A percentile compares a stretch with the other conserved stretches of the same genome.
Evolutionary conservation across 92 coral and sea anemone genomes (phyloP).

Genomic region (Umimayanthus kanabou): DNA sequence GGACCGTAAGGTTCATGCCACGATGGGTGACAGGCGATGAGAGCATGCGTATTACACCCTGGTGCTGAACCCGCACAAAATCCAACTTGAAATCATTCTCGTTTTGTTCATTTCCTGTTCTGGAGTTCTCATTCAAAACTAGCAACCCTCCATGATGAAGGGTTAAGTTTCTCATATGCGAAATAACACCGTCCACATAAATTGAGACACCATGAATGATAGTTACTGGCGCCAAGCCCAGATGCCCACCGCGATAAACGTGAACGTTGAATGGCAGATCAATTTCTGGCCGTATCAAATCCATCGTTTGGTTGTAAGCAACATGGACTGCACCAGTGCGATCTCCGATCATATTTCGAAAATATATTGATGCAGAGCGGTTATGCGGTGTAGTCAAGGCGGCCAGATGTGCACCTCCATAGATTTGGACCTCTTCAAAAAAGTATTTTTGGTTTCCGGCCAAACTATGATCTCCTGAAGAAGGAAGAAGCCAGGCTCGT

Average conservation of each 20-base stretch:
- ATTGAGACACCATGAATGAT: conserved; percentile 69
- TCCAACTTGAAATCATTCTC: conserved; percentile 66
- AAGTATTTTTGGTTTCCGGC: conserved; percentile 68
- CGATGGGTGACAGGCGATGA: conserved; percentile 64
- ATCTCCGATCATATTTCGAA: conserved; percentile 79
- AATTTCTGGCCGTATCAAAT: conserved; percentile 57
- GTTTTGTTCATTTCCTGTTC: conserved; percentile 68
- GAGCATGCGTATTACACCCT: conserved; percentile 58
- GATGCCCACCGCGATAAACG: conserved; percentile 69
- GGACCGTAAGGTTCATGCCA: conserved; percentile 69
- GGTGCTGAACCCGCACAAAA: conserved; percentile 63
- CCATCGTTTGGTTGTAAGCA: conserved; percentile 65
- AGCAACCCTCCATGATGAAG: conserved; percentile 69
- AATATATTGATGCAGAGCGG: conserved; percentile 66
- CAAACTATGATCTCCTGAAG: conserved; percentile 58
- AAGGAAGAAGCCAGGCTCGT: conserved; percentile 67
- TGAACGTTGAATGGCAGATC: conserved; percentile 72
- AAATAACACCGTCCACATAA: conserved; percentile 56
- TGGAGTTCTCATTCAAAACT: conserved; percentile 60
- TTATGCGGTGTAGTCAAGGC: conserved; percentile 52
- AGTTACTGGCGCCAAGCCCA: conserved; percentile 71
- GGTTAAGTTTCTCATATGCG: conserved; percentile 60
- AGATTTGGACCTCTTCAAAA: conserved; percentile 74
- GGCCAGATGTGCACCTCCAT: conserved; percentile 67
- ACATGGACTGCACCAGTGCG: conserved; percentile 70